Conservation (phyloP, 2,888 invertebrate genomes). For the Drosophila colorata region DNA sequence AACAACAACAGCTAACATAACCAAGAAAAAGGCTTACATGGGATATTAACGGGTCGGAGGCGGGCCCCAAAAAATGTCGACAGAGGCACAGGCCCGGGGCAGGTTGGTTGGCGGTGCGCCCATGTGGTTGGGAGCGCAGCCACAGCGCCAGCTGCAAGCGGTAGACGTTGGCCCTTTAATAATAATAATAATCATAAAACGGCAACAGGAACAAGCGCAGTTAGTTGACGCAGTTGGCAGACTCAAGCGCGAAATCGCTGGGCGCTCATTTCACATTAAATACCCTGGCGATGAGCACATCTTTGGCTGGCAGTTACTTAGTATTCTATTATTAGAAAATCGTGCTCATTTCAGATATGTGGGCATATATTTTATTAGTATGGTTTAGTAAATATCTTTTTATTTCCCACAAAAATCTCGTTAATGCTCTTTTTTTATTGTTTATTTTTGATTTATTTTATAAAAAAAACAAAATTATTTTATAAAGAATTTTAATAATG, state of each 20-base stretch:
- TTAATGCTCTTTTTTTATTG: no score
- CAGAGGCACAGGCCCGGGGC: slow-evolving; percentile 7
- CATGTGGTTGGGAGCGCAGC: slow-evolving; percentile 35
- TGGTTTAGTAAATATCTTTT: no score
- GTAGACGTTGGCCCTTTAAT: slow-evolving; percentile 21
- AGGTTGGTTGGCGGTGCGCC: slow-evolving; percentile 53
- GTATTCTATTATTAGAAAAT: no score
- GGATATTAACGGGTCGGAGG: slow-evolving; percentile 47
- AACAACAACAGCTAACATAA: slow-evolving; percentile 42
- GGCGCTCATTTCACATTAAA: slow-evolving; percentile 25
- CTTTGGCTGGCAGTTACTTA: not conserved
- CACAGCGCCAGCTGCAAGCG: not conserved
- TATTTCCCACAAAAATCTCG: no score
- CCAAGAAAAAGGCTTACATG: slow-evolving; percentile 68
- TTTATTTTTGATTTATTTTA: no score
- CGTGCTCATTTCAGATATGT: not conserved
- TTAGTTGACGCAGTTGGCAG: slow-evolving; percentile 33
- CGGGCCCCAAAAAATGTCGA: not conserved
- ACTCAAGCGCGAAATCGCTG: slow-evolving; percentile 41
- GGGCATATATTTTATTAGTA: no score
- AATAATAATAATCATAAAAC: slow-evolving; percentile 64
- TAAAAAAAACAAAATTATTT: no score
- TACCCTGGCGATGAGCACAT: slow-evolving; percentile 6
- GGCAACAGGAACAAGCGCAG: slow-evolving; percentile 49
- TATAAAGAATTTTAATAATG: no score